A percentile compares a stretch with the other conserved stretches of the same genome.
phyloP scores from a whole-genome alignment of 1,140 invertebrate genomes.

The Limonius californicus region DNA sequence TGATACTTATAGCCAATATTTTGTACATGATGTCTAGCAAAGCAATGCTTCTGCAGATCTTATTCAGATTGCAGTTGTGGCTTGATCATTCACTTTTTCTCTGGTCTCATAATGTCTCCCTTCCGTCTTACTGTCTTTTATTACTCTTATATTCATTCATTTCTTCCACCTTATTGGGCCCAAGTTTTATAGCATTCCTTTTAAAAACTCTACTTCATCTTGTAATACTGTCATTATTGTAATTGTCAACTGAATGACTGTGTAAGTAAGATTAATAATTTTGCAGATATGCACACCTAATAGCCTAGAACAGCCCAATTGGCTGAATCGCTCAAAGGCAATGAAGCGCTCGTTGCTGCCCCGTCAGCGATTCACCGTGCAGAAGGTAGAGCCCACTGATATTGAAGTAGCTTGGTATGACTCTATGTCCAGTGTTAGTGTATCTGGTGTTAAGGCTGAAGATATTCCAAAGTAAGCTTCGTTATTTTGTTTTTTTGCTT shows the following conservation, averaged over 20 bases:
- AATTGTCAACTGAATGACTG: too few relatives aligned
- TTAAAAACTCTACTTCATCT: too few relatives aligned
- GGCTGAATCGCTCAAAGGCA: conserved; percentile 72
- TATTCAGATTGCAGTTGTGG: too few relatives aligned
- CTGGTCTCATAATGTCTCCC: too few relatives aligned
- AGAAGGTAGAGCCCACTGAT: conserved; percentile 54
- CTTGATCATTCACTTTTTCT: too few relatives aligned
- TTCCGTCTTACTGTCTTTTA: too few relatives aligned
- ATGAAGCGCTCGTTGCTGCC: conserved; percentile 64
- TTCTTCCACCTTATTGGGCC: too few relatives aligned
- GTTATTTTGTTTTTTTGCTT: not conserved
- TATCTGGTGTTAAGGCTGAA: conserved; percentile 31
- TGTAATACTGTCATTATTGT: not conserved
- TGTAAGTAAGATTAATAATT: not conserved
- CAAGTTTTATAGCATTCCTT: too few relatives aligned
- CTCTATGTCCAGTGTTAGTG: conserved; percentile 28
- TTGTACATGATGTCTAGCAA: too few relatives aligned
- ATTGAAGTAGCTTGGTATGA: conserved; percentile 40
- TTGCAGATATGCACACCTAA: conserved; percentile 38
- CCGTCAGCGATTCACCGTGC: conserved; percentile 60
- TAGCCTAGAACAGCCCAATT: conserved; percentile 69
- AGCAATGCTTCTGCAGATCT: too few relatives aligned
- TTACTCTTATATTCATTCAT: too few relatives aligned
- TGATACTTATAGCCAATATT: too few relatives aligned
- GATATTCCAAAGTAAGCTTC: conserved; percentile 40